Conservation (phyloP, 2,113 vertebrate species). For the Hassar affinis region DNA sequence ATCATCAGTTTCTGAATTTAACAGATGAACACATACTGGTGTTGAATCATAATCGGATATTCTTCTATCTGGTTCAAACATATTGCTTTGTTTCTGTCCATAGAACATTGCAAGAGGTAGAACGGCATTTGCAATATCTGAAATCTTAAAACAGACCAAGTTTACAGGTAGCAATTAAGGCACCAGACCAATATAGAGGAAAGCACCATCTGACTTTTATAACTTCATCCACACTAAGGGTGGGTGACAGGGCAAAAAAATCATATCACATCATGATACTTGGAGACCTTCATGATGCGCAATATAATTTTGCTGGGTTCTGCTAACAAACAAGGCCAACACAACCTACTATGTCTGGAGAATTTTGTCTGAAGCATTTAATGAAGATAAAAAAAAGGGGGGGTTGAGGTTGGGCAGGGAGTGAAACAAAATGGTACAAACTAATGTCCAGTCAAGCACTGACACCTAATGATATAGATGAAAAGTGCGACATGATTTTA, state of each 20-base stretch:
- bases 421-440: not conserved
- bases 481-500: not conserved
- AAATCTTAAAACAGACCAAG: constrained; percentile 12
- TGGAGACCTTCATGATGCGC: not conserved
- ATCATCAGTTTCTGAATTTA: not conserved
- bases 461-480: not conserved
- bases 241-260: not conserved
- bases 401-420: too few species aligned
- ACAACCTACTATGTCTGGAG: not conserved
- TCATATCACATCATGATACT: constrained; percentile 5
- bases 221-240: not conserved
- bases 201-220: constrained; percentile 12
- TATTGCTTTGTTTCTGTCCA: constrained; percentile 31
- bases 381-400: not conserved
- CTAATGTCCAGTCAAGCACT: not conserved
- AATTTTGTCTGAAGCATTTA: not conserved
- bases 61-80: constrained; percentile 1
- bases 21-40: not conserved
- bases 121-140: constrained; percentile 2
- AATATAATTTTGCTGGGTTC: not conserved
- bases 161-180: constrained; percentile 27
- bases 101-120: constrained; percentile 24
- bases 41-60: not conserved
- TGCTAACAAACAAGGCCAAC: not conserved
- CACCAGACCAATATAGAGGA: constrained; percentile 10